phyloP scores from a whole-genome alignment of 2,797 vertebrate genomes.

The Chlorospingus semifuscus region DNA sequence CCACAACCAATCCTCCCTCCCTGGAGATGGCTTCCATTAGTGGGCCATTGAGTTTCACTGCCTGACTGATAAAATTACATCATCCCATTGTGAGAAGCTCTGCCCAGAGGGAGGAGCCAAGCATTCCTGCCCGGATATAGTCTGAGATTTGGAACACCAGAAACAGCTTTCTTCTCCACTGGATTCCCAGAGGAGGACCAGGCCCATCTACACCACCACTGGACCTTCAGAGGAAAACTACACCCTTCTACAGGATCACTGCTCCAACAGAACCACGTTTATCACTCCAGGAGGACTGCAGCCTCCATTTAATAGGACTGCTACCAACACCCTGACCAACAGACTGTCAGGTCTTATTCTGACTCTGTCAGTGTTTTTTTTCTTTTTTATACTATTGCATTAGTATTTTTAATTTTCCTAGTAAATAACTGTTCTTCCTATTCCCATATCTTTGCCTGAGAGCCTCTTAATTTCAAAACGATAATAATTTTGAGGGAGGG shows the following conservation, averaged over 20 bases:
- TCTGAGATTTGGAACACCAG: background rate
- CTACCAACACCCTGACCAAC: background rate
- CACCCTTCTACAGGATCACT: background rate
- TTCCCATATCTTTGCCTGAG: background rate
- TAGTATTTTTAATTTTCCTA: background rate
- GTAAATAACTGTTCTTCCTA: background rate
- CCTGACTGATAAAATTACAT: background rate
- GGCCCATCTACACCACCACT: background rate
- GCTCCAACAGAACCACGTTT: background rate
- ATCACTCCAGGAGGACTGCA: background rate
- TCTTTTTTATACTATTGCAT: background rate
- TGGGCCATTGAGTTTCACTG: background rate
- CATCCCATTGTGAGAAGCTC: background rate
- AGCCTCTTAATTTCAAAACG: background rate
- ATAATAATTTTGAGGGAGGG: background rate
- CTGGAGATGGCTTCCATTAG: background rate
- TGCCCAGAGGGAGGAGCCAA: background rate
- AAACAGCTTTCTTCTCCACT: background rate
- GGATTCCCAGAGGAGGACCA: background rate
- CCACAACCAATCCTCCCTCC: background rate
- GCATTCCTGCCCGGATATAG: background rate
- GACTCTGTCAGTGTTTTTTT: background rate
- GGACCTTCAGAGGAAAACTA: background rate
- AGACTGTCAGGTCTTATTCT: background rate
- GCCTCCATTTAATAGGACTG: background rate